Evolutionary conservation across 2,888 invertebrate genomes (phyloP), one percentile per base, ranked within the genome.

Genomic region (Strigamia maritima): DNA sequence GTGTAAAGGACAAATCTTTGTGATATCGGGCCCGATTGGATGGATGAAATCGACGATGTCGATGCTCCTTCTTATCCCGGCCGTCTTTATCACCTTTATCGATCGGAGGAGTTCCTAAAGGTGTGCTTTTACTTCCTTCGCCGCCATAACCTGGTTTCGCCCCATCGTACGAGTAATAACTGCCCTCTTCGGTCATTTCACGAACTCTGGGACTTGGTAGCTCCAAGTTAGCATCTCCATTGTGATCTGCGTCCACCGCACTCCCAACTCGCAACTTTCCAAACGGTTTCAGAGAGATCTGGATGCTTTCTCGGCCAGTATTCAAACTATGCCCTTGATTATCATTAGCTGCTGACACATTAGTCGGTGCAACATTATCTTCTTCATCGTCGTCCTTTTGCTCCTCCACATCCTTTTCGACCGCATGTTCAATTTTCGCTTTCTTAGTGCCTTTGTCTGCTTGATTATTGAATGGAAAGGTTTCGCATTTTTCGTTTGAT

Each of bases 1-100:
- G 95, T 6, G 93, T 93, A 83, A 92, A 91, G 79, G 94, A 94
- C 84, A 93, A 92, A 85, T 95, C 95, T 6, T 93, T 82, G 19
- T 82, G 82, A 74, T 81, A 81, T 44, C 81, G 78, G 60, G 80
- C 80, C 35, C 81, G 44, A 74, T 78, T 79, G 26, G 81, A 65
- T 40, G 82, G 81, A 75, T 82, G 82, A 76, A 81, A 82, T 26
- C 82, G 80, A 7, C 82, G 80, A 65, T 82, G 82, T 28, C 82
- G 76, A 77, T 82, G 82, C 14, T 82, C 82, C 22, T 82, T 80
- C 2, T 81, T 80, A 44, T 82, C 81, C 26, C 82, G 49, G 26
- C 79, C 31, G 40, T 80, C 80, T 31, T 79, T 79, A 31, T 80
- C 79, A 70, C 70, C 70, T 10, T 80, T 79, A 4, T 82, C 82